phyloP scores from a whole-genome alignment of 2,797 vertebrate species.

The Sebastes cheni region DNA sequence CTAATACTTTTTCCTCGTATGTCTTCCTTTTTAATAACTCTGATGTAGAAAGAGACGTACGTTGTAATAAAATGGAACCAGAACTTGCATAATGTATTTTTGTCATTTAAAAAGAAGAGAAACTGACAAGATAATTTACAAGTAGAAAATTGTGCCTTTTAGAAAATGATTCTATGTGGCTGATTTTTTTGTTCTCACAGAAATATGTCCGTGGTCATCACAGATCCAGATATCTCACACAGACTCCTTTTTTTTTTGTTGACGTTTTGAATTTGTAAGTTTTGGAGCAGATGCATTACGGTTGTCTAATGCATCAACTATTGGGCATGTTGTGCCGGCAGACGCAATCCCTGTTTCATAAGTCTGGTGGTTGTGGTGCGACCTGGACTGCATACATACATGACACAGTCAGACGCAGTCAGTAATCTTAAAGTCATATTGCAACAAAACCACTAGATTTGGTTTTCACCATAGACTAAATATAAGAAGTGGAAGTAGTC shows the following conservation, averaged over 20 bases:
- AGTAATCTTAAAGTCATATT: background rate
- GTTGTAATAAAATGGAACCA: background rate
- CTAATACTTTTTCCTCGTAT: background rate
- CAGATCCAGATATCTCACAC: background rate
- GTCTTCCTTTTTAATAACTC: background rate
- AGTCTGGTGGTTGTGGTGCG: background rate
- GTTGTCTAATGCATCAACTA: background rate
- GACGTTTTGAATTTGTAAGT: background rate
- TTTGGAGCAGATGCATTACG: background rate
- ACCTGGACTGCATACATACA: background rate
- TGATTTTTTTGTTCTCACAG: background rate
- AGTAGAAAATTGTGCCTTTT: background rate
- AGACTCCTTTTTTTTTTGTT: background rate
- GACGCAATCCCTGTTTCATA: background rate
- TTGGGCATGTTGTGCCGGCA: background rate
- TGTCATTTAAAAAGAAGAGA: background rate
- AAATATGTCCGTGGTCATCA: background rate
- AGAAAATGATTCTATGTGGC: background rate
- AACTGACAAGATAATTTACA: background rate
- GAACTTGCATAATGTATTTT: background rate
- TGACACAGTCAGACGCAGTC: background rate
- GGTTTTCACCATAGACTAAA: too few species aligned
- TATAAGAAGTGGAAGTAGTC: too few species aligned
- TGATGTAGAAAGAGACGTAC: background rate
- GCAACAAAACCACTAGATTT: background rate